Evolutionary conservation across 2,113 vertebrate species (phyloP).

Genomic region (Siniperca chuatsi): DNA sequence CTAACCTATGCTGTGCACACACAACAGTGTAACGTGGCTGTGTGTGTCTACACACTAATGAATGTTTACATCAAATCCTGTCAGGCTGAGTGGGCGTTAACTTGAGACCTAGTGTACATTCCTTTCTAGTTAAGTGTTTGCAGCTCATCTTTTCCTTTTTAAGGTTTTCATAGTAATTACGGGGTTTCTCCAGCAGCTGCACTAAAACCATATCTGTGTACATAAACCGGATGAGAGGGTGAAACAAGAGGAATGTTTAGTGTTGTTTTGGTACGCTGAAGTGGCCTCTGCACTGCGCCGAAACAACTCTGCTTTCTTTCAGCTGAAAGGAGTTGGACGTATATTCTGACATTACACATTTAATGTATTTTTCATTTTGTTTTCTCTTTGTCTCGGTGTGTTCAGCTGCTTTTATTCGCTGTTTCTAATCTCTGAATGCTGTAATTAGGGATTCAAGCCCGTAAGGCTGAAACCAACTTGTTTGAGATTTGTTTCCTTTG

Average conservation of each 20-base stretch:
- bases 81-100: slow-evolving; percentile 65
- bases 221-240: slow-evolving; percentile 51
- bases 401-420: slow-evolving; percentile 1
- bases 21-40: background rate
- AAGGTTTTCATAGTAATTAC: slow-evolving; percentile 64
- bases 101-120: slow-evolving; percentile 45
- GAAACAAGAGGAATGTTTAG: slow-evolving; percentile 34
- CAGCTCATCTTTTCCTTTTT: slow-evolving; percentile 51
- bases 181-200: slow-evolving; percentile 55
- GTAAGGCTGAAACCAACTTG: background rate
- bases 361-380: background rate
- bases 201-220: slow-evolving; percentile 56
- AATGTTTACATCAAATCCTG: slow-evolving; percentile 68
- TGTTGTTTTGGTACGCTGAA: slow-evolving; percentile 23
- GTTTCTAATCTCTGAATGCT: slow-evolving; percentile 6
- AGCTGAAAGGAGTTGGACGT: background rate
- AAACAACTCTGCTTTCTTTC: background rate
- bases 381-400: background rate
- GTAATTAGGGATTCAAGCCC: background rate
- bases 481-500: slow-evolving; percentile 13
- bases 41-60: slow-evolving; percentile 50
- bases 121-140: slow-evolving; percentile 56
- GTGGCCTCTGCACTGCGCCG: background rate
- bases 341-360: background rate
- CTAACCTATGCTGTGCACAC: slow-evolving; percentile 1